Evolutionary conservation across 2,888 invertebrate species (phyloP).

Genomic region (Melanostoma mellinum): DNA sequence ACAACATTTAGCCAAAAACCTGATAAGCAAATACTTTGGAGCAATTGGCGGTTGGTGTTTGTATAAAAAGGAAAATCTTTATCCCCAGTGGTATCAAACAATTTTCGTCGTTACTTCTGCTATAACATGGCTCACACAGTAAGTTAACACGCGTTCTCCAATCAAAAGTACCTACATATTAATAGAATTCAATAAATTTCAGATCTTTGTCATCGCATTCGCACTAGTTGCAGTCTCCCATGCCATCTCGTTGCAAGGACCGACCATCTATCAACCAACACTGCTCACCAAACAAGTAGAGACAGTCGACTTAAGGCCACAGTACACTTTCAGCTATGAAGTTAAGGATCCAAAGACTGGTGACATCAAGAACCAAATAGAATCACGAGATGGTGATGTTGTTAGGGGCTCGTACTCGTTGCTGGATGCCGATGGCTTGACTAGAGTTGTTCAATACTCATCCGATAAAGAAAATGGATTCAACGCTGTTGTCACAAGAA

Average conservation of each 20-base stretch:
- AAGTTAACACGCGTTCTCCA: not conserved
- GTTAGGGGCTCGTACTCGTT: conserved; percentile 82
- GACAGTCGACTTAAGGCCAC: conserved; percentile 57
- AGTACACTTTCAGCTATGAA: conserved; percentile 78
- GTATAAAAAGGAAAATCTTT: conserved; percentile 15
- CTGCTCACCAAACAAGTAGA: conserved; percentile 53
- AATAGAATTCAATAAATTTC: too few relatives aligned
- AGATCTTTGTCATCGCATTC: too few relatives aligned
- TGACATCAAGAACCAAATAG: conserved; percentile 81
- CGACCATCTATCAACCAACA: conserved; percentile 15
- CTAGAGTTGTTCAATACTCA: conserved; percentile 81
- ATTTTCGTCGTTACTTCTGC: conserved; percentile 1
- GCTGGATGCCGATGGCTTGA: conserved; percentile 81
- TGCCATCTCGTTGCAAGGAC: conserved; percentile 26
- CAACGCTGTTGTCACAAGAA: conserved; percentile 82
- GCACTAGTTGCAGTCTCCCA: not conserved
- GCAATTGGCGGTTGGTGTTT: not conserved
- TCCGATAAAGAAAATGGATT: conserved; percentile 82
- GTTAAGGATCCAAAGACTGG: conserved; percentile 81
- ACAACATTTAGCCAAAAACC: conserved; percentile 3
- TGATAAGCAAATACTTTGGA: conserved; percentile 18
- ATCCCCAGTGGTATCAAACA: conserved; percentile 13
- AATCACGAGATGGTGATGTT: conserved; percentile 81
- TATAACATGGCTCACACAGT: conserved; percentile 19
- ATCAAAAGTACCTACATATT: not conserved